Evolutionary conservation across 1,140 invertebrate species (phyloP), one percentile per base, ranked within the genome.

Genomic region (Cotesia chilonis): DNA sequence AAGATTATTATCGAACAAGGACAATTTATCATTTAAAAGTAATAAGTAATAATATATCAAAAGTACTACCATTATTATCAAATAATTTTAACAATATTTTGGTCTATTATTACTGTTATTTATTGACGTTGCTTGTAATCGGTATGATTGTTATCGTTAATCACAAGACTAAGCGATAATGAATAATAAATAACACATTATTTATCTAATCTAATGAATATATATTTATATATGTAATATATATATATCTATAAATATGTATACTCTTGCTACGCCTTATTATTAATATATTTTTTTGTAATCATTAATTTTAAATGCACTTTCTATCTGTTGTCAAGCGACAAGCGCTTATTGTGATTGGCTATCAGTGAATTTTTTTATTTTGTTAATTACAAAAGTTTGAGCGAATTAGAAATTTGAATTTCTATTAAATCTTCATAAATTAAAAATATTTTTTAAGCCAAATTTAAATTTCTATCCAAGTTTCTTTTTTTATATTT

Each of bases 111-210:
- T 66, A 37, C 51, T 65, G 28, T 41, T 55, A 61, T 28, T 12
- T 47, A 66, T 63, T 61, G 54, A 17, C 68, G 57, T 68, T 73
- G 55, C 66, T 61, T 28, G 10, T 54, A 66, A 64, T 63, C 35
- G 61, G 57, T 65, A 69, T 73, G 51, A 57, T 73, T 51, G 68
- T 73, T 70, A 70, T 64, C 69, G 59, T 73, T 28, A 63, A 41
- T 63, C 41, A 17, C 37, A 70, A 14, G 61, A 70, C 72, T 73
- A 67, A 41, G 52, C 67, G 72, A 73, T 70, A 70, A 37, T 55
- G 67, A 70, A 38, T 52, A 68, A 38, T 35, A 64, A 69, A 17
- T 69, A 41, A 55, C 17, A 17, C 57, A 59, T 10, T 28, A 28
- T 20, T 20, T 20, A 59, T 59, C 20, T 59, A 20, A 59, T 59